Evolutionary conservation across 2,888 invertebrate genomes (phyloP).

Genomic region (Microctonus aethiopoides): DNA sequence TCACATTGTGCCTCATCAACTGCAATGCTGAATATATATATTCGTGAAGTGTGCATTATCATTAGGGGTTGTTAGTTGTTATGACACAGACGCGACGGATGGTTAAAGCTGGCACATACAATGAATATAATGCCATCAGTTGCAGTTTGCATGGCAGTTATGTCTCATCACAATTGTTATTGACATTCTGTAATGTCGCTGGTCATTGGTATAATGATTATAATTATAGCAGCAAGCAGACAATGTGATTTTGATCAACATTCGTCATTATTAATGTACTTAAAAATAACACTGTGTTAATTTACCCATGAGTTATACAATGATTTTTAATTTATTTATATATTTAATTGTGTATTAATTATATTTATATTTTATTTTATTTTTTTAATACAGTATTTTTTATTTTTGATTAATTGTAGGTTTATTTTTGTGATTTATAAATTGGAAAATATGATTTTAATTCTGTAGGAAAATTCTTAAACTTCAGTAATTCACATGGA

Average conservation of each 20-base stretch:
- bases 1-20: background rate
- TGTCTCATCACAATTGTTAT: constrained; percentile 61
- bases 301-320: background rate
- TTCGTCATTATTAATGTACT: background rate
- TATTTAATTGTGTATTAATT: too few species aligned
- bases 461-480: too few species aligned
- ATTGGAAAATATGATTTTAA: too few species aligned
- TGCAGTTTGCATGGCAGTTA: constrained; percentile 59
- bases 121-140: constrained; percentile 63
- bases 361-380: too few species aligned
- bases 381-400: too few species aligned
- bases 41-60: background rate
- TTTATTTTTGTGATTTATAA: too few species aligned
- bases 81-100: constrained; percentile 21
- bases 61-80: constrained; percentile 4
- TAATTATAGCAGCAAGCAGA: constrained; percentile 29
- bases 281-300: background rate
- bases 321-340: too few species aligned
- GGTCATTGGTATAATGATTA: constrained; percentile 63
- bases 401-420: too few species aligned
- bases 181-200: constrained; percentile 62
- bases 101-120: constrained; percentile 34
- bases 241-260: constrained; percentile 20
- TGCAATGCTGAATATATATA: background rate
- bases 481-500: too few species aligned